phyloP scores from a whole-genome alignment of 2,888 invertebrate species.

The Fragum fragum region DNA sequence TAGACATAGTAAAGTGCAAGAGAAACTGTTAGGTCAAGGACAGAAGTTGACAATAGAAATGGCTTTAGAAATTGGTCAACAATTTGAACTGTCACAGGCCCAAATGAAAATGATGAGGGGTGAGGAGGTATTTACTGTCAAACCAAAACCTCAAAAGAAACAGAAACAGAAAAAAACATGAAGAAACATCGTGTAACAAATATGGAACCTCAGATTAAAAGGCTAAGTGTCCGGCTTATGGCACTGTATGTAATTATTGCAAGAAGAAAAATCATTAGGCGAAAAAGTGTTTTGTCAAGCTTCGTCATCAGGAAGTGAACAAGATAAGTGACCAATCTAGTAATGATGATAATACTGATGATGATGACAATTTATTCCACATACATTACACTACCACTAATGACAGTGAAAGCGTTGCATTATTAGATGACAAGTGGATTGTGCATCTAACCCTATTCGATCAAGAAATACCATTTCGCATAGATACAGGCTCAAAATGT shows the following conservation, averaged over 20 bases:
- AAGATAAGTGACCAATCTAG: not conserved
- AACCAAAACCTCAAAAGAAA: slow-evolving; percentile 12
- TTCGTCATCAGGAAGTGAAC: not conserved
- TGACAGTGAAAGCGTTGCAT: not conserved
- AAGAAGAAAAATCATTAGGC: slow-evolving; percentile 43
- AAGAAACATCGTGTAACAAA: slow-evolving; percentile 5
- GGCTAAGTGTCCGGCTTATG: slow-evolving; percentile 39
- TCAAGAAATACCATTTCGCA: slow-evolving; percentile 27
- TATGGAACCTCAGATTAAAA: slow-evolving; percentile 36
- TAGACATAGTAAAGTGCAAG: slow-evolving; percentile 46
- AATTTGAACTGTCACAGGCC: slow-evolving; percentile 52
- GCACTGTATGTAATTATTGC: slow-evolving; percentile 38
- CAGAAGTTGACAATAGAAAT: slow-evolving; percentile 41
- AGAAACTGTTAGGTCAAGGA: slow-evolving; percentile 50
- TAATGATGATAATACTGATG: too few species aligned
- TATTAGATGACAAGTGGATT: slow-evolving; percentile 37
- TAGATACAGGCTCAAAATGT: slow-evolving; percentile 55
- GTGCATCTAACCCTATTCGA: slow-evolving; percentile 23
- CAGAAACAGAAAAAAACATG: slow-evolving; percentile 6
- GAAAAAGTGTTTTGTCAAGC: slow-evolving; percentile 4
- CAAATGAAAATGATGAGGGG: slow-evolving; percentile 57
- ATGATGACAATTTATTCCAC: slow-evolving; percentile 20
- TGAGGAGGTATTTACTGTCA: slow-evolving; percentile 34
- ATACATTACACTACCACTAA: slow-evolving; percentile 11
- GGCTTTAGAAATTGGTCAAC: slow-evolving; percentile 53